Evolutionary conservation across 2,113 vertebrate genomes (phyloP).

Genomic region (Elgaria multicarinata): DNA sequence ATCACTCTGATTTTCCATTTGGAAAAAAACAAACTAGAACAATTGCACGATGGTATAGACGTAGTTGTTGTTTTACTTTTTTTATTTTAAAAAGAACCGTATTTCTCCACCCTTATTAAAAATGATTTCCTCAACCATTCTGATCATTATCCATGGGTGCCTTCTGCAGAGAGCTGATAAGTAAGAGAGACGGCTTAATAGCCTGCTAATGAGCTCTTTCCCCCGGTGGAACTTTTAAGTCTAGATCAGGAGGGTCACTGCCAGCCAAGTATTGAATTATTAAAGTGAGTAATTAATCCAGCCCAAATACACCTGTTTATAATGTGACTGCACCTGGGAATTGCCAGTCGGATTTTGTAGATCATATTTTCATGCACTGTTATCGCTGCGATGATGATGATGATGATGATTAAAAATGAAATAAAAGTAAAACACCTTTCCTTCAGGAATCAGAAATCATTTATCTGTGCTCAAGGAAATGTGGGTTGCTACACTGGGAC

Average conservation of each 20-base stretch:
- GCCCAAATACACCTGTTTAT: conserved; percentile 41
- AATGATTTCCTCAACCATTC: conserved; percentile 22
- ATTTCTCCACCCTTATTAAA: conserved; percentile 11
- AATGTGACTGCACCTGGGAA: conserved; percentile 33
- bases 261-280: conserved; percentile 49
- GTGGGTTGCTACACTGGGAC: not conserved
- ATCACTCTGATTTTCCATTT: not conserved
- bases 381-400: not conserved
- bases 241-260: conserved; percentile 46
- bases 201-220: conserved; percentile 52
- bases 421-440: not conserved
- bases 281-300: conserved; percentile 50
- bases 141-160: conserved; percentile 34
- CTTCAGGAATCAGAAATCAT: not conserved
- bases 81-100: not conserved
- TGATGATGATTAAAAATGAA: not conserved
- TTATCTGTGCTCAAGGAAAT: conserved; percentile 1
- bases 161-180: conserved; percentile 49
- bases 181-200: conserved; percentile 31
- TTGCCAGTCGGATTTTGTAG: conserved; percentile 18
- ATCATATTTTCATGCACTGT: conserved; percentile 14
- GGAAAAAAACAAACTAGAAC: not conserved
- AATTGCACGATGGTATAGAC: not conserved
- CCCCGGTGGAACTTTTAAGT: conserved; percentile 34
- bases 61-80: not conserved